Evolutionary conservation across 2,888 invertebrate species (phyloP), one percentile per base, ranked within the genome.

Genomic region (Pristionchus mayeri): DNA sequence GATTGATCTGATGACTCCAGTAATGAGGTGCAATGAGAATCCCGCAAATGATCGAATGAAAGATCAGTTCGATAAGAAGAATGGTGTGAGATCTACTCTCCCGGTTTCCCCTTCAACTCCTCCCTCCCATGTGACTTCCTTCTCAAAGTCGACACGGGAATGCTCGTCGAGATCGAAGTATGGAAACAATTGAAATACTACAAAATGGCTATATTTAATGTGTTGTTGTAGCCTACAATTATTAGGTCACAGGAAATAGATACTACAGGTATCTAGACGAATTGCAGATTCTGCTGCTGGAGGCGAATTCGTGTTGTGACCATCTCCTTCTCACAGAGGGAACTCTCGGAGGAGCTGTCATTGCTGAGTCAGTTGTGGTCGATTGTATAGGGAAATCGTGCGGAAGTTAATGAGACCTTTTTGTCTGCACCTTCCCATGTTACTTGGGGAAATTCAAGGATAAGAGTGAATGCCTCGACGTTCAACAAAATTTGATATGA

Each of bases 131-230:
- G 76, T 16, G 76, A 76, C 13, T 76, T 76, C 76, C 30, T 76
- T 3, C 76, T 76, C 48, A 50, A 76, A 48, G 76, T 76, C 13
- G 76, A 76, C 76, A 34, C 48, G 3, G 76, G 76, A 76, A 50
- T 76, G 48, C 27, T 50, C 3, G 76, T 76, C 24, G 76, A 76
- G 18, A 18, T 76, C 9, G 76, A 76, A 48, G 75, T 48, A 57
- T 27, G 1, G 27, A n/a, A 57, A 24, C 7, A 3, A n/a, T 57
- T 27, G 57, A 3, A 24, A 57, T 57, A 44, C 6, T 13, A 44
- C 13, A 44, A 9, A 21, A 9, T 4, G 9, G 52, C 13, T 44
- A 44, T 44, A 44, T 44, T 52, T 21, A 52, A 11, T 4, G 52
- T 52, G 13, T 52, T 52, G 3, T 52, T 21, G 21, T 18, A 52